A percentile compares a stretch with the other conserved stretches of the same genome.
Conservation (phyloP, 2,888 invertebrate genomes). For the Campoplex capitator region DNA sequence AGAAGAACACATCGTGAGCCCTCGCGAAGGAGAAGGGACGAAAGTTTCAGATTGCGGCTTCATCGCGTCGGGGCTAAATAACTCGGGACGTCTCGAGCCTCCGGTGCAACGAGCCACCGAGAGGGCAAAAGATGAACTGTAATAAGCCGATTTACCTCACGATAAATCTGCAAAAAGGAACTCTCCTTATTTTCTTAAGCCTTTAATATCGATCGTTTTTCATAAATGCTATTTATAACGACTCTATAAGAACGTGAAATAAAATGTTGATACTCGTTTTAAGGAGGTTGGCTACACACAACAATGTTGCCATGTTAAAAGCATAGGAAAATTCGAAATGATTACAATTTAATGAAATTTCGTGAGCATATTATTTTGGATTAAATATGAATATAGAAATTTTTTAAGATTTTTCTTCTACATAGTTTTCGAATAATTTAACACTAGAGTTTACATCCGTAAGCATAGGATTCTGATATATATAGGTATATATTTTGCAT, state of each 20-base stretch:
- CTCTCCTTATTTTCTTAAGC: constrained; percentile 22
- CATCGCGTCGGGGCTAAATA: constrained; percentile 31
- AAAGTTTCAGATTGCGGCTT: constrained; percentile 59
- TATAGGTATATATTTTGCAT: no score
- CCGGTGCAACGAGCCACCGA: neutral
- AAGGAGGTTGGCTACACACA: neutral
- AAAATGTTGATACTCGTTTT: neutral
- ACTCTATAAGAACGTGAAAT: neutral
- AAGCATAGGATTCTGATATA: no score
- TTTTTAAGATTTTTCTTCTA: no score
- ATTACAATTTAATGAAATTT: no score
- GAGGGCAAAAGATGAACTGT: constrained; percentile 20
- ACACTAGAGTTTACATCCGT: no score
- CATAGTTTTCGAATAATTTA: no score
- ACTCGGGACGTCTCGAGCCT: constrained; percentile 28
- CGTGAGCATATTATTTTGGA: no score
- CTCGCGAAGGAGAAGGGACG: constrained; percentile 19
- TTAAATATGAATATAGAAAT: no score
- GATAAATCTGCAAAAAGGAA: constrained; percentile 12
- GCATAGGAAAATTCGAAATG: no score
- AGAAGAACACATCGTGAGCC: constrained; percentile 26
- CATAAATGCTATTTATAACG: neutral
- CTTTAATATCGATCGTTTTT: constrained; percentile 11
- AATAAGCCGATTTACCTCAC: constrained; percentile 25
- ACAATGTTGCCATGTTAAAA: no score